phyloP scores from a whole-genome alignment of 2,113 vertebrate genomes.

The Tetrao urogallus region DNA sequence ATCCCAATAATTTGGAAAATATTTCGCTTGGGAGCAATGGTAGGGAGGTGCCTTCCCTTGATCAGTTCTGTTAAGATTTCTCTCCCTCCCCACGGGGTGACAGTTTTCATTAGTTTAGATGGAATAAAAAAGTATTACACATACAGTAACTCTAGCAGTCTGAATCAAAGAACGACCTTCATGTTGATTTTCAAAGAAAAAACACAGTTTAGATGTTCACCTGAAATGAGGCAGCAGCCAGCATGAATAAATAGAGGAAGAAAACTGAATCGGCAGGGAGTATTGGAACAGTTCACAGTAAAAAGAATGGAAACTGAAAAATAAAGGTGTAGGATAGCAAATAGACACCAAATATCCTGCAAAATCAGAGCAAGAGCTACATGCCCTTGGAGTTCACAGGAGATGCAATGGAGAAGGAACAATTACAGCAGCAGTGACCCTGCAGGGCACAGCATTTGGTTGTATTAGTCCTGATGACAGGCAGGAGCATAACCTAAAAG shows the following conservation, averaged over 20 bases:
- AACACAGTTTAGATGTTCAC: conserved; percentile 33
- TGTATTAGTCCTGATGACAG: background rate
- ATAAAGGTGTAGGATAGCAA: background rate
- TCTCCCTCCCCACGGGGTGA: background rate
- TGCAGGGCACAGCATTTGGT: background rate
- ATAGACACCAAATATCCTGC: background rate
- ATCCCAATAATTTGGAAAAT: background rate
- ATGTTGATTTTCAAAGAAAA: background rate
- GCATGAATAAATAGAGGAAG: conserved; percentile 9
- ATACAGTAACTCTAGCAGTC: background rate
- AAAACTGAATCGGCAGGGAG: background rate
- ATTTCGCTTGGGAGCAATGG: background rate
- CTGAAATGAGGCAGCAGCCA: background rate
- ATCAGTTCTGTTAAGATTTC: background rate
- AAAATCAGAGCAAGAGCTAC: background rate
- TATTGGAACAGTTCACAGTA: background rate
- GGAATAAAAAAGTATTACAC: background rate
- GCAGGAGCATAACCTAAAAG: background rate
- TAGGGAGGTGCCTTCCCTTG: background rate
- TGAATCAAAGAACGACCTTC: conserved; percentile 48
- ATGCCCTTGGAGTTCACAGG: background rate
- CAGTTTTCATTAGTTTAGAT: background rate
- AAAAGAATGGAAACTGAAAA: background rate
- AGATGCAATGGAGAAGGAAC: background rate
- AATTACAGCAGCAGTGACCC: background rate